Evolutionary conservation across 1,140 invertebrate species (phyloP).

Genomic region (Ceratina calcarata): DNA sequence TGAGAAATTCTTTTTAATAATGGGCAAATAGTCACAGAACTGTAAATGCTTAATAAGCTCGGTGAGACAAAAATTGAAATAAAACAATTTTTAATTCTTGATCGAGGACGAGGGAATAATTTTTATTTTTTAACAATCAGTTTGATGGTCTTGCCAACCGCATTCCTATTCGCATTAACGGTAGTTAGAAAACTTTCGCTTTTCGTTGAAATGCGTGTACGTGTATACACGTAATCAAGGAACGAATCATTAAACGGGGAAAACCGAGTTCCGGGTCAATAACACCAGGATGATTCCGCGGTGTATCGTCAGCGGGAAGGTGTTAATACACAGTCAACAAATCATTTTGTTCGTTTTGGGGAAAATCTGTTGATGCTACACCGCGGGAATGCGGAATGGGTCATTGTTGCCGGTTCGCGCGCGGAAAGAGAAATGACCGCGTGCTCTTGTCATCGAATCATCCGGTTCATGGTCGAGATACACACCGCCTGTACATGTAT

Average conservation of each 20-base stretch:
- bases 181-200: constrained; percentile 1
- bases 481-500: background rate
- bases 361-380: constrained; percentile 51
- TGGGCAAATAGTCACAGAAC: too few species aligned
- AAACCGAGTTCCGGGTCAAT: constrained; percentile 14
- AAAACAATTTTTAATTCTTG: background rate
- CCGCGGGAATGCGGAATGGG: constrained; percentile 50
- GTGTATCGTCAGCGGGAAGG: constrained; percentile 17
- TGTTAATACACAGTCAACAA: constrained; percentile 51
- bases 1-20: too few species aligned
- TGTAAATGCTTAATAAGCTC: too few species aligned
- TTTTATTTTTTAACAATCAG: background rate
- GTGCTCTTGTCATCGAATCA: constrained; percentile 52
- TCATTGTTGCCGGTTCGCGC: constrained; percentile 49
- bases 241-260: constrained; percentile 36
- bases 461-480: constrained; percentile 51
- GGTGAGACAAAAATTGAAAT: background rate
- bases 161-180: too few species aligned
- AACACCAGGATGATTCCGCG: constrained; percentile 28
- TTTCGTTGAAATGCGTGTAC: background rate
- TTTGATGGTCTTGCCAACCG: background rate
- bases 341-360: constrained; percentile 50
- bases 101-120: background rate
- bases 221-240: constrained; percentile 19
- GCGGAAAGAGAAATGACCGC: constrained; percentile 54